Conservation (phyloP, 2,113 vertebrate species). For the Nibea albiflora region DNA sequence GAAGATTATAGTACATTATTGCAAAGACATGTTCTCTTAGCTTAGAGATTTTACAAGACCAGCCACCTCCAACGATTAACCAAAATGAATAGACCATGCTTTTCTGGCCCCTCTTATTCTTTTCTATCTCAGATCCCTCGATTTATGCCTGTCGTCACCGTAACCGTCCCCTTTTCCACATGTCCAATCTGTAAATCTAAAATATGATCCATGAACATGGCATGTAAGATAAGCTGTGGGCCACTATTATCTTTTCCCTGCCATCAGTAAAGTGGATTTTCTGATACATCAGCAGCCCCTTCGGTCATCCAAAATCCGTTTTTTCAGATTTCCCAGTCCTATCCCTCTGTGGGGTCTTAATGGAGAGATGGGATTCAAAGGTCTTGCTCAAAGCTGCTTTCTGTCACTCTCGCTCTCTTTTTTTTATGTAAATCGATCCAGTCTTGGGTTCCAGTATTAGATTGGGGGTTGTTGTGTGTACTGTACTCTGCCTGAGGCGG, state of each 20-base stretch:
- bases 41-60: not conserved
- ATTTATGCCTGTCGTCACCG: slow-evolving; percentile 68
- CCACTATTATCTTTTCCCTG: slow-evolving; percentile 66
- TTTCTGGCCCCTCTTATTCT: slow-evolving; percentile 13
- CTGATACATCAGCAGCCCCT: slow-evolving; percentile 58
- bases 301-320: slow-evolving; percentile 70
- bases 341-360: slow-evolving; percentile 64
- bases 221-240: slow-evolving; percentile 69
- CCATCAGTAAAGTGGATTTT: slow-evolving; percentile 75
- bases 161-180: slow-evolving; percentile 47
- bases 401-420: slow-evolving; percentile 48
- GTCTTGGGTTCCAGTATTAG: slow-evolving; percentile 75
- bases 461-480: slow-evolving; percentile 67
- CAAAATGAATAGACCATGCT: slow-evolving; percentile 30
- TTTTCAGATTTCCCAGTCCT: slow-evolving; percentile 62
- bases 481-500: slow-evolving; percentile 76
- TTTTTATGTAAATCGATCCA: slow-evolving; percentile 78
- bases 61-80: slow-evolving; percentile 23
- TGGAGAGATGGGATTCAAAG: slow-evolving; percentile 65
- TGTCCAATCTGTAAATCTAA: slow-evolving; percentile 61
- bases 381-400: slow-evolving; percentile 67
- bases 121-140: slow-evolving; percentile 31
- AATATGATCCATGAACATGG: slow-evolving; percentile 51
- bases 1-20: slow-evolving; percentile 33
- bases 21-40: slow-evolving; percentile 20